These are phyloP conservation scores for Caenorhabditis panamensis DNA, from an alignment of 2,888 invertebrate genomes.

Conservation along the genomic window DNA sequence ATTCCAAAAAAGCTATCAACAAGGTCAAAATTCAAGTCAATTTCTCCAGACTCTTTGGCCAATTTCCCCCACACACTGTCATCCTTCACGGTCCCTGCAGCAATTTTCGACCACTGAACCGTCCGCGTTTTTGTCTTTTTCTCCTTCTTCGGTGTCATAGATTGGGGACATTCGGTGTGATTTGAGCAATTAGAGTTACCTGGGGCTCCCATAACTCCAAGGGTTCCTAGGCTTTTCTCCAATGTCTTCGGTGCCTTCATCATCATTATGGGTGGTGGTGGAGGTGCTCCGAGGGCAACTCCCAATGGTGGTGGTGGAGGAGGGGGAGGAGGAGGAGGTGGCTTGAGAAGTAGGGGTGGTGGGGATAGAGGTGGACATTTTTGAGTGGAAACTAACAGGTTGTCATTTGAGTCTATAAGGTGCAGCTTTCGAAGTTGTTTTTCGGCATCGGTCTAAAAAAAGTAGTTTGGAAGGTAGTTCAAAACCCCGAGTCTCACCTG, in stretches of 20 bases:
- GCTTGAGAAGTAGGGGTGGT: neutral
- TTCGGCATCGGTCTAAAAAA: constrained; percentile 58
- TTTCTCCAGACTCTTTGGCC: constrained; percentile 24
- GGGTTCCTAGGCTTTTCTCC: too few relatives aligned
- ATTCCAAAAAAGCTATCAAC: constrained; percentile 61
- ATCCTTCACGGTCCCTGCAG: constrained; percentile 28
- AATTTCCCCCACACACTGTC: constrained; percentile 57
- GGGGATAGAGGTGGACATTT: constrained; percentile 5
- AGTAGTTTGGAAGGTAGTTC: too few relatives aligned
- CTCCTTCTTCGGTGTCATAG: constrained; percentile 63
- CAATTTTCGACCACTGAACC: constrained; percentile 64
- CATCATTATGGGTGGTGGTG: constrained; percentile 33
- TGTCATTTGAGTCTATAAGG: constrained; percentile 52
- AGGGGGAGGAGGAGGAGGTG: constrained; percentile 29
- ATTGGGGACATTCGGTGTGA: constrained; percentile 56
- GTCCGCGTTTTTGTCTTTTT: constrained; percentile 64
- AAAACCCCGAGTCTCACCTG: constrained; percentile 24
- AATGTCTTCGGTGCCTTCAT: constrained; percentile 6
- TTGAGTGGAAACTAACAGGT: constrained; percentile 29
- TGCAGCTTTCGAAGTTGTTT: constrained; percentile 45
- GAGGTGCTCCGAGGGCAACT: constrained; percentile 12
- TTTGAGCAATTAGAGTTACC: too few relatives aligned
- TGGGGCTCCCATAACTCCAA: too few relatives aligned
- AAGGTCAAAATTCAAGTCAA: constrained; percentile 52
- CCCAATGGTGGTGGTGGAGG: constrained; percentile 37